These are phyloP conservation scores for Leptopilina syphax DNA, from an alignment of 2,888 invertebrate genomes.

Conservation along the genomic window DNA sequence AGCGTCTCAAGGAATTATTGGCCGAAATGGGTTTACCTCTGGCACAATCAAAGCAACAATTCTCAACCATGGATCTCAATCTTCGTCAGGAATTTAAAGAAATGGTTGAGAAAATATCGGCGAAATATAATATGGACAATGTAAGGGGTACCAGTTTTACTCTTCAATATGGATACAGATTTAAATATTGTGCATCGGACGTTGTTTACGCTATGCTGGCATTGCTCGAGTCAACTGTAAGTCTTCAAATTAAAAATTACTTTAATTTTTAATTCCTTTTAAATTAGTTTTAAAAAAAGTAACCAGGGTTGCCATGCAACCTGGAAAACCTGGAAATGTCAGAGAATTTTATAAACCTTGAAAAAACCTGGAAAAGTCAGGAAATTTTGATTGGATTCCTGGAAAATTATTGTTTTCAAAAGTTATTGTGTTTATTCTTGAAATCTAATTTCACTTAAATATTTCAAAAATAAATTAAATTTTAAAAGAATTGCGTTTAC, in stretches of 20 bases:
- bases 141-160: slow-evolving; percentile 88
- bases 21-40: slow-evolving; percentile 95
- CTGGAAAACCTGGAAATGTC: too few relatives aligned
- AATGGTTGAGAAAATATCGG: slow-evolving; percentile 82
- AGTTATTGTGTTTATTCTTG: too few relatives aligned
- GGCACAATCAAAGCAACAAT: slow-evolving; percentile 91
- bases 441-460: too few relatives aligned
- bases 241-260: neutral
- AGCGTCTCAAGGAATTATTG: slow-evolving; percentile 88
- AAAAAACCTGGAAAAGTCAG: too few relatives aligned
- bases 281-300: too few relatives aligned
- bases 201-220: slow-evolving; percentile 88
- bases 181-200: slow-evolving; percentile 89
- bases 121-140: slow-evolving; percentile 84
- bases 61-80: slow-evolving; percentile 91
- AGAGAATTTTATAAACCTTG: too few relatives aligned
- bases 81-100: slow-evolving; percentile 86
- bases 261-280: too few relatives aligned
- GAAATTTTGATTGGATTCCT: too few relatives aligned
- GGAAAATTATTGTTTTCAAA: too few relatives aligned
- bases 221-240: slow-evolving; percentile 85
- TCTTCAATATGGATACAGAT: slow-evolving; percentile 88
- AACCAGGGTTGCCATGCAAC: too few relatives aligned
- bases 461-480: too few relatives aligned
- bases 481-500: too few relatives aligned